Percentiles rank a stretch among this genome's conserved stretches.
Conservation (phyloP, 2,888 invertebrate genomes). For the Nomada flava region DNA sequence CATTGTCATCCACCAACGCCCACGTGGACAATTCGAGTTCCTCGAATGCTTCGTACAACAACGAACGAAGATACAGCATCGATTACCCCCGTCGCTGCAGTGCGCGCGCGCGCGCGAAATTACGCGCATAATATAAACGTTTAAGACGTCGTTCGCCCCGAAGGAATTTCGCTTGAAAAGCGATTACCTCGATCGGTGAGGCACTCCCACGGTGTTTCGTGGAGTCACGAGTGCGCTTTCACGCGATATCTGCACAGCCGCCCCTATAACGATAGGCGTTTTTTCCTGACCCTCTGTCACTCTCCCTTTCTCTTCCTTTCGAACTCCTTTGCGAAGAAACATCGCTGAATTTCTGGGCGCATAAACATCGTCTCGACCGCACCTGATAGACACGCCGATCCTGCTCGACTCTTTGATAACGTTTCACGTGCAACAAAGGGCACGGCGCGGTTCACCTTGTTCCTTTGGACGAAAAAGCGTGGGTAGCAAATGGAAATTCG, state of each 20-base stretch:
- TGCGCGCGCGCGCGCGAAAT: conserved; percentile 12
- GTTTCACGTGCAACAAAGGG: conserved; percentile 20
- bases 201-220: conserved; percentile 64
- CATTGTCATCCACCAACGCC: not conserved
- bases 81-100: not conserved
- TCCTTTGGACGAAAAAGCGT: conserved; percentile 1
- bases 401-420: conserved; percentile 41
- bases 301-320: not conserved
- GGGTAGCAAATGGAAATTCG: not conserved
- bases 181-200: conserved; percentile 28
- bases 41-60: not conserved
- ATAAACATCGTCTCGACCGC: conserved; percentile 67
- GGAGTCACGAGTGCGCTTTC: conserved; percentile 74
- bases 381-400: conserved; percentile 72
- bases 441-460: not conserved
- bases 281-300: conserved; percentile 31
- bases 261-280: conserved; percentile 73
- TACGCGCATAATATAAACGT: conserved; percentile 45
- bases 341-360: conserved; percentile 52
- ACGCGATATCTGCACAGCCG: conserved; percentile 71
- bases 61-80: not conserved
- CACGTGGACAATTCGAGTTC: not conserved
- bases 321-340: conserved; percentile 40
- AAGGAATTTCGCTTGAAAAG: conserved; percentile 42
- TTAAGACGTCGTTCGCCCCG: conserved; percentile 47